Evolutionary conservation across 2,113 vertebrate genomes (phyloP).

Genomic region (Muntiacus reevesi): DNA sequence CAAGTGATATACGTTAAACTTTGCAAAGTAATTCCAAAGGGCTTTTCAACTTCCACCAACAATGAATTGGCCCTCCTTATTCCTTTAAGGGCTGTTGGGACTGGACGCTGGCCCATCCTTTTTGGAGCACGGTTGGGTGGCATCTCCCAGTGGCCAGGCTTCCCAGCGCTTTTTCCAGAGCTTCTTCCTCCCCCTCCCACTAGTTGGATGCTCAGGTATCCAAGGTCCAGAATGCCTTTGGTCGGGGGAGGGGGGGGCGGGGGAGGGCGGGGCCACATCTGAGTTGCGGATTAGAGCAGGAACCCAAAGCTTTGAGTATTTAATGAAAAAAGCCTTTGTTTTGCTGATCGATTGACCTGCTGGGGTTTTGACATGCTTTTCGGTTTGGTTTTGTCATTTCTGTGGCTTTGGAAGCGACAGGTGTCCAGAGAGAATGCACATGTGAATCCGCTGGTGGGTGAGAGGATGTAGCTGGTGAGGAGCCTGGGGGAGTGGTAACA

Average conservation of each 20-base stretch:
- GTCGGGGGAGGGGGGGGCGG: rapidly evolving
- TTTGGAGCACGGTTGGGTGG: too few species aligned
- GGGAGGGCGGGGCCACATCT: rapidly evolving
- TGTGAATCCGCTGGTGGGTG: neutral
- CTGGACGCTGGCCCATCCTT: rapidly evolving
- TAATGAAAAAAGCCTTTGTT: conserved; percentile 36
- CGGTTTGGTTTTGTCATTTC: conserved; percentile 13
- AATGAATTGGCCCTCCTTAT: rapidly evolving
- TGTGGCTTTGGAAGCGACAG: neutral
- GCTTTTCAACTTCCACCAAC: neutral
- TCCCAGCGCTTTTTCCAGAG: rapidly evolving
- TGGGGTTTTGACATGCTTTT: neutral
- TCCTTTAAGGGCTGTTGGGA: neutral
- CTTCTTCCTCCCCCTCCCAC: neutral
- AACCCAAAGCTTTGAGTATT: neutral
- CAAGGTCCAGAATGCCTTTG: neutral
- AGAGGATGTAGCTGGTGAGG: neutral
- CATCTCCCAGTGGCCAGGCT: too few species aligned
- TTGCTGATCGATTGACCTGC: conserved; percentile 7
- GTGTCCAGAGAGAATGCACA: neutral
- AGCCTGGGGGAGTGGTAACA: neutral
- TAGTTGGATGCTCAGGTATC: neutral
- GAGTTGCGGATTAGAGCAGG: neutral
- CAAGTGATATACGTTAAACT: neutral
- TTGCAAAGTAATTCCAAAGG: neutral